phyloP scores from a whole-genome alignment of 1,140 invertebrate species.

The Drosophila watanabei region DNA sequence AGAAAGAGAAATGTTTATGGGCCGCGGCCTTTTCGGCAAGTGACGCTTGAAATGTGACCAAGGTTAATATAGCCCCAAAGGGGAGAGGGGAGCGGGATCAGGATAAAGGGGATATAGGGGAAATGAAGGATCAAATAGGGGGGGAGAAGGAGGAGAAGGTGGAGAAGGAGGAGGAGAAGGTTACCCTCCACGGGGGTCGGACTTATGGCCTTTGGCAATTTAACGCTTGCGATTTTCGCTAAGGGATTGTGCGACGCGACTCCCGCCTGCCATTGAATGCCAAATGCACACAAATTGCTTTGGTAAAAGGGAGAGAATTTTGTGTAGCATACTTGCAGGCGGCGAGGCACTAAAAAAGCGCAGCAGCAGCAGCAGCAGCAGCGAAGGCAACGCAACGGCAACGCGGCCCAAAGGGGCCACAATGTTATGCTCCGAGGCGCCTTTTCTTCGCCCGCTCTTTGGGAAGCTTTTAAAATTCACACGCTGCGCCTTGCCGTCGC shows the following conservation, averaged over 20 bases:
- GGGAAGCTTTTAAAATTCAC: conserved; percentile 77
- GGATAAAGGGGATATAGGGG: background rate
- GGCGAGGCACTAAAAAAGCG: conserved; percentile 48
- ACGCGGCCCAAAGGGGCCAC: conserved; percentile 46
- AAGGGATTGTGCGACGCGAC: conserved; percentile 54
- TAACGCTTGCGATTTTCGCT: conserved; percentile 76
- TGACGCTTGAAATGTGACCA: conserved; percentile 60
- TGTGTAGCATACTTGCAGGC: conserved; percentile 53
- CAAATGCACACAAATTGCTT: conserved; percentile 79
- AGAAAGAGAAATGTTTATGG: conserved; percentile 54
- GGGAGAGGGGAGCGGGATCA: background rate
- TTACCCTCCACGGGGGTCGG: conserved; percentile 21
- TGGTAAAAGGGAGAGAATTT: conserved; percentile 50
- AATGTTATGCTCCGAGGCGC: conserved; percentile 62
- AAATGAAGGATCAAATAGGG: background rate
- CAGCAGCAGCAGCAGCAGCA: conserved; percentile 10
- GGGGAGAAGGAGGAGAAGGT: background rate
- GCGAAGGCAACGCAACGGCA: conserved; percentile 18
- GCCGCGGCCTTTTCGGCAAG: conserved; percentile 57
- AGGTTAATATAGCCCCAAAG: conserved; percentile 56
- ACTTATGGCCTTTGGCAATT: conserved; percentile 71
- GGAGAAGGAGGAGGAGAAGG: background rate
- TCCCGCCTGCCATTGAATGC: conserved; percentile 71
- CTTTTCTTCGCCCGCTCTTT: conserved; percentile 46
- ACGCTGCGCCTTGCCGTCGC: conserved; percentile 64